These are phyloP conservation scores for Eulemur mongoz DNA, from an alignment of 2,797 vertebrate species.

Conservation along the genomic window DNA sequence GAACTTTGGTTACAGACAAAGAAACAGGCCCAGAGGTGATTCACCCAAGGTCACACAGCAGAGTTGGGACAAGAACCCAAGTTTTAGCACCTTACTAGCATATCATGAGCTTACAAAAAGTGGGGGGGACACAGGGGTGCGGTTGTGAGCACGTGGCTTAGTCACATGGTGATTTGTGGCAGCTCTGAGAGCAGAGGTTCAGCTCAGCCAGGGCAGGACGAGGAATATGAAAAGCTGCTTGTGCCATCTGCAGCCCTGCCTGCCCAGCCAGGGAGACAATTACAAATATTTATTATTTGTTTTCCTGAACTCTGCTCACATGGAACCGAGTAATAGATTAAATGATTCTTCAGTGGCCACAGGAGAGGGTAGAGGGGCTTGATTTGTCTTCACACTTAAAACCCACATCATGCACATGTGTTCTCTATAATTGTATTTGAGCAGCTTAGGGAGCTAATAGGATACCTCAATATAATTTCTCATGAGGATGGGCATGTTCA, in stretches of 20 bases:
- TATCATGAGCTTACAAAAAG: not conserved
- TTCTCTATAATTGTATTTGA: not conserved
- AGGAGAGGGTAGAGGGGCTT: not conserved
- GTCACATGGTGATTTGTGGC: fast-evolving
- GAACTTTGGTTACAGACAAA: not conserved
- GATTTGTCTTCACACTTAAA: constrained; percentile 34
- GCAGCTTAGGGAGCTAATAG: not conserved
- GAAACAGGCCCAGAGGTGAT: not conserved
- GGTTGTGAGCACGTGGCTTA: not conserved
- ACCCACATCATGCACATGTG: not conserved
- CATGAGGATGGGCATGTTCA: not conserved
- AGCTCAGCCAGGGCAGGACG: not conserved
- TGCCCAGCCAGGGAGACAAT: not conserved
- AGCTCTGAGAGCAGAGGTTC: not conserved
- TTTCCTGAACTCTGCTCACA: constrained; percentile 34
- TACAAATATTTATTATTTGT: constrained; percentile 61
- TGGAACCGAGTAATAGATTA: constrained; percentile 59
- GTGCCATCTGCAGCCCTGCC: not conserved
- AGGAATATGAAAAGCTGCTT: not conserved
- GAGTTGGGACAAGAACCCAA: not conserved
- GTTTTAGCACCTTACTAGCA: not conserved
- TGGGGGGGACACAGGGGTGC: fast-evolving
- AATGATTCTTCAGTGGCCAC: constrained; percentile 49
- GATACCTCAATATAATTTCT: not conserved
- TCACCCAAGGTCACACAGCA: not conserved